phyloP scores from a whole-genome alignment of 1,140 invertebrate genomes.

The Cydia amplana region DNA sequence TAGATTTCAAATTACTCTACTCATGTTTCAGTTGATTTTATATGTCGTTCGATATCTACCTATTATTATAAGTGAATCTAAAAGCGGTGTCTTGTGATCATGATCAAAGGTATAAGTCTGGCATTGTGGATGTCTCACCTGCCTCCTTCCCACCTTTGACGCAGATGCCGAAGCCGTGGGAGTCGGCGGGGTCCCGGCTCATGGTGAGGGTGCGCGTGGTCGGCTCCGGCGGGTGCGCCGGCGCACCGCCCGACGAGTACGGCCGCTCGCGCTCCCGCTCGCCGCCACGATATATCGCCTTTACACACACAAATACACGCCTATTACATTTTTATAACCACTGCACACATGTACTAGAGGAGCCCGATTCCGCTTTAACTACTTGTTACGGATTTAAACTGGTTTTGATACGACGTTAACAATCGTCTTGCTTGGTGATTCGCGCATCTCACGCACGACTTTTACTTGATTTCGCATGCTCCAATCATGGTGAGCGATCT shows the following conservation, averaged over 20 bases:
- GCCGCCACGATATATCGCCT: conserved; percentile 68
- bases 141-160: conserved; percentile 93
- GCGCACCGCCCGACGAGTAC: conserved; percentile 78
- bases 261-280: conserved; percentile 63
- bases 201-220: conserved; percentile 90
- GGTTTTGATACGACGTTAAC: no score
- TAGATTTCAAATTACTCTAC: background rate
- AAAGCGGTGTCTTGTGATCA: conserved; percentile 2
- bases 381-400: no score
- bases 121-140: conserved; percentile 77
- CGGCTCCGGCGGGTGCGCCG: conserved; percentile 86
- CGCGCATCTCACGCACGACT: no score
- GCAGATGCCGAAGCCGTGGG: conserved; percentile 92
- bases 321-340: background rate
- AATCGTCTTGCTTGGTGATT: no score
- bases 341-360: background rate
- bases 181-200: conserved; percentile 87
- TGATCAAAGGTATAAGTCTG: conserved; percentile 25
- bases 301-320: conserved; percentile 31
- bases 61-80: background rate
- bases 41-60: background rate
- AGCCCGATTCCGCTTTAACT: no score
- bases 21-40: background rate
- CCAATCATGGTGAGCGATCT: no score
- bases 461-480: no score